Base-by-base conservation (phyloP, 2,888 invertebrate species). In the Laspeyria flexula region DNA sequence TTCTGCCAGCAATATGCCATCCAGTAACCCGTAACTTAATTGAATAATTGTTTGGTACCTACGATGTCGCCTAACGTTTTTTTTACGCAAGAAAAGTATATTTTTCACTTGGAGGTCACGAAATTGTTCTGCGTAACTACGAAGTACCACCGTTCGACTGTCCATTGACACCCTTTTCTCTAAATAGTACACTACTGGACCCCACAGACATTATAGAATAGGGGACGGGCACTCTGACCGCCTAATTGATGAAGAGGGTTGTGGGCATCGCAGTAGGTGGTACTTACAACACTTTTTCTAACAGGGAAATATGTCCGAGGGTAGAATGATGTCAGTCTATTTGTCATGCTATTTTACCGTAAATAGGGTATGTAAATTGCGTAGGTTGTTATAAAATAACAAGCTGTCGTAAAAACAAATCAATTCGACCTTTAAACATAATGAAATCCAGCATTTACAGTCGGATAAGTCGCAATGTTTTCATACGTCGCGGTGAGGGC, bases 401-500 rank as follows among this genome's bases (percentile, higher is more conserved):
- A 41, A 45, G 40, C 33, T 12, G 34, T 31, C 37, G 31, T 65
- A 33, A 49, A 51, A 45, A 46, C 41, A 44, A 50, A 54, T 31
- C 45, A 56, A 64, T 50, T 38, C 13, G 25, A 13, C 37, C 39
- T 55, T 50, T 42, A 54, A 59, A 29, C 37, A 37, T 43, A 59
- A 45, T 47, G 29, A 47, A 63, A 49, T 21, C 48, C 48, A 55
- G 34, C 54, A 44, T 63, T 58, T 58, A 56, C 40, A 46, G 51
- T 63, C 40, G 47, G 55, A 51, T 69, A 56, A 56, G 46, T 43
- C 50, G 50, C 58, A 49, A 64, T 68, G 65, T 55, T 62, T 63
- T 65, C 60, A 60, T 52, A 58, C 59, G 55, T 52, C 51, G 54
- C 48, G 41, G 27, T 45, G 56, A 59, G 57, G 63, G 75, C 81